These are phyloP conservation scores for Criorhina ranunculi DNA, from an alignment of 2,888 invertebrate species.

Conservation along the genomic window DNA sequence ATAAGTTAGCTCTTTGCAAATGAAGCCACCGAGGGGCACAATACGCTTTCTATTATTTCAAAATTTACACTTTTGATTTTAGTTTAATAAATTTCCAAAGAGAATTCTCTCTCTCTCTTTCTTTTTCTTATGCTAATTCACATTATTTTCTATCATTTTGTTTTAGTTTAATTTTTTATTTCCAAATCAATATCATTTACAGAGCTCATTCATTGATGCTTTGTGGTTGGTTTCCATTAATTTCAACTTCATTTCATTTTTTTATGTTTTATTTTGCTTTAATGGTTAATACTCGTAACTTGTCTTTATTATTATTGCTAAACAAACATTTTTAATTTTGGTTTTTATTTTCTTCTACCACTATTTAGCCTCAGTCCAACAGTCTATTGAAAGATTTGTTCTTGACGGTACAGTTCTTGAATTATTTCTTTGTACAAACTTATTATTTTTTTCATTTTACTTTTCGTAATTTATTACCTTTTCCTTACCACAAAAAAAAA, in stretches of 20 bases:
- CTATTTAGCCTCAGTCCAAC: constrained; percentile 86
- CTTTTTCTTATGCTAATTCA: constrained; percentile 35
- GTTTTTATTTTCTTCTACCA: constrained; percentile 83
- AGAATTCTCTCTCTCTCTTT: constrained; percentile 1
- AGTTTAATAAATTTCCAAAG: constrained; percentile 10
- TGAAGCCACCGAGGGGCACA: constrained; percentile 9
- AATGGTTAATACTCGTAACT: constrained; percentile 54
- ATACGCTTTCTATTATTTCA: constrained; percentile 64
- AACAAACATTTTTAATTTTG: constrained; percentile 80
- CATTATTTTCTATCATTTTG: constrained; percentile 35
- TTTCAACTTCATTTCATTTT: constrained; percentile 55
- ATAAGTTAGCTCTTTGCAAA: no score
- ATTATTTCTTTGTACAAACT: constrained; percentile 78
- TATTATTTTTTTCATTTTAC: constrained; percentile 66
- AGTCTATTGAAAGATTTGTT: constrained; percentile 85
- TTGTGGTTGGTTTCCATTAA: constrained; percentile 57
- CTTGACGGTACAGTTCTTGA: constrained; percentile 85
- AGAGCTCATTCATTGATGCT: constrained; percentile 54
- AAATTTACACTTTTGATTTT: constrained; percentile 14
- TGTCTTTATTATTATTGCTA: constrained; percentile 57
- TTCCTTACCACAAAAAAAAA: constrained; percentile 25
- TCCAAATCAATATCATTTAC: constrained; percentile 36
- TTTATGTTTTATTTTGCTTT: constrained; percentile 42
- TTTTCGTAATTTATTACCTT: constrained; percentile 51
- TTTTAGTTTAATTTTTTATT: constrained; percentile 27